A percentile compares a stretch with the other conserved stretches of the same genome.
Conservation (phyloP, 2,888 invertebrate genomes). For the Liodrosophila aerea region DNA sequence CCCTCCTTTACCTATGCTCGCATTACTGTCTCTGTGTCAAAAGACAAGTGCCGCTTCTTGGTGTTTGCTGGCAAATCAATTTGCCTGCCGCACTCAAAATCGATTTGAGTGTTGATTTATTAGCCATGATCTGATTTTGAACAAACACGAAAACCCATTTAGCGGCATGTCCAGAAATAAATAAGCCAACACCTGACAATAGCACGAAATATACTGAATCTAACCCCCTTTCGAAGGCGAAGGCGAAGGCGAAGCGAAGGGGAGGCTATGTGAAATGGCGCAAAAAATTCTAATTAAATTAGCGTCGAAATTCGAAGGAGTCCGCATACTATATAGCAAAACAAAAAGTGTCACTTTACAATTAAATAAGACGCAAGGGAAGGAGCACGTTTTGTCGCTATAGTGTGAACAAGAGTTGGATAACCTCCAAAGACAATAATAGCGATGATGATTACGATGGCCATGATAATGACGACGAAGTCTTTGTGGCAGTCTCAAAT, state of each 20-base stretch:
- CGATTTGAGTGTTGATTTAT: conserved; percentile 70
- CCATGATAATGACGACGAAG: conserved; percentile 16
- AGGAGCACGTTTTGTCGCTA: conserved; percentile 20
- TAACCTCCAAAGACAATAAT: conserved; percentile 29
- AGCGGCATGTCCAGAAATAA: conserved; percentile 67
- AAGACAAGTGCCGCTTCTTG: conserved; percentile 25
- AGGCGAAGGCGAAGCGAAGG: background rate
- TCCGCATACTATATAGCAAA: conserved; percentile 7
- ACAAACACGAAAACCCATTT: conserved; percentile 69
- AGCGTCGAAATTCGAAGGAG: conserved; percentile 60
- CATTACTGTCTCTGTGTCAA: background rate
- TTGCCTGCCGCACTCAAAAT: conserved; percentile 51
- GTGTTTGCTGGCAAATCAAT: conserved; percentile 48
- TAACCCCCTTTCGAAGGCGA: background rate
- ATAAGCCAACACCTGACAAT: conserved; percentile 44
- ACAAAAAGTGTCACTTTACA: conserved; percentile 42
- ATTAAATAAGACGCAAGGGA: conserved; percentile 25
- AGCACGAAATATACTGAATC: background rate
- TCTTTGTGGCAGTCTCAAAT: no score
- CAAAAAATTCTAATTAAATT: conserved; percentile 72
- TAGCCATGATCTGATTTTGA: conserved; percentile 72
- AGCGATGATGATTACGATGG: conserved; percentile 7
- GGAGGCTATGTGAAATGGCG: conserved; percentile 56
- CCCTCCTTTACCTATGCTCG: no score
- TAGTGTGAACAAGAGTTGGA: conserved; percentile 53